A percentile compares a stretch with the other conserved stretches of the same genome.
Evolutionary conservation across 1,140 invertebrate species (phyloP).

Genomic region (Antheraea pernyi): DNA sequence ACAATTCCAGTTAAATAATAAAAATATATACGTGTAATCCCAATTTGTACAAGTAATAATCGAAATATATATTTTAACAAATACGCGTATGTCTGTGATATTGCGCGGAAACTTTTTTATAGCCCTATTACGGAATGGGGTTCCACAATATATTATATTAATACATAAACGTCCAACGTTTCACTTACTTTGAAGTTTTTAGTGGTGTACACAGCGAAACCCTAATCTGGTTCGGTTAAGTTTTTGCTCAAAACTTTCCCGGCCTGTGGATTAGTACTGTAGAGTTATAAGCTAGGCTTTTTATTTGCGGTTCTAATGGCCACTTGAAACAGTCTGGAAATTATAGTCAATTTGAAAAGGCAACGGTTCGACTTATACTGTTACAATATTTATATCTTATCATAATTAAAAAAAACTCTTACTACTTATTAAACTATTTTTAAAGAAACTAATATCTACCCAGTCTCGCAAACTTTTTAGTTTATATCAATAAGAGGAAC

Average conservation of each 20-base stretch:
- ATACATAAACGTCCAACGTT: slow-evolving; percentile 24
- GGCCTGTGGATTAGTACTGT: not conserved
- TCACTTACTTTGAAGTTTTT: slow-evolving; percentile 5
- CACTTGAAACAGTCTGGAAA: not conserved
- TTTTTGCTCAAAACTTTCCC: not conserved
- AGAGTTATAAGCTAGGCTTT: not conserved
- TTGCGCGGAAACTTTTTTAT: slow-evolving; percentile 34
- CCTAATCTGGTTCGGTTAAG: not conserved
- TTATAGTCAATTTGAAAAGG: not conserved
- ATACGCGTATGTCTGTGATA: slow-evolving; percentile 23
- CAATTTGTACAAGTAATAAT: not conserved
- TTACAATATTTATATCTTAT: not conserved
- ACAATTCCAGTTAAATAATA: too few relatives aligned
- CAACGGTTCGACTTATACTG: not conserved
- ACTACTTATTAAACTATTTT: too few relatives aligned
- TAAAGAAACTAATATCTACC: too few relatives aligned
- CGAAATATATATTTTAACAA: slow-evolving; percentile 16
- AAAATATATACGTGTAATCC: too few relatives aligned
- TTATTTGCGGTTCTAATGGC: not conserved
- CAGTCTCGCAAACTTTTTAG: too few relatives aligned
- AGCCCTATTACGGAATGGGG: slow-evolving; percentile 30
- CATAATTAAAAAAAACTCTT: not conserved
- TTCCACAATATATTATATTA: slow-evolving; percentile 28
- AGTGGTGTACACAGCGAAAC: not conserved
- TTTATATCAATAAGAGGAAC: too few relatives aligned